Percentiles rank a stretch among this genome's conserved stretches.
Conservation (phyloP, 2,888 invertebrate genomes). For the Pollenia angustigena region DNA sequence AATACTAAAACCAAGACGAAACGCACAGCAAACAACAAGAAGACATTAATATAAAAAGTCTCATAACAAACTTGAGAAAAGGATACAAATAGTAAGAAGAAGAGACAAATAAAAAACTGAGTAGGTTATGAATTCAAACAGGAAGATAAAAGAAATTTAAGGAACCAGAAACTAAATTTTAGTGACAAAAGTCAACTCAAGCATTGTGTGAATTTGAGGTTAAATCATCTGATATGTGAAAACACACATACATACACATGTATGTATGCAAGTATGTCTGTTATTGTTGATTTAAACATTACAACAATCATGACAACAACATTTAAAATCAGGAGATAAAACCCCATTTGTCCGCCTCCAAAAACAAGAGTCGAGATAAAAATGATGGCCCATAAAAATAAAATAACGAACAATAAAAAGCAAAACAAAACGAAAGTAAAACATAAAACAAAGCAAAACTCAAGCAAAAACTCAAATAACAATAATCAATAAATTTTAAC, state of each 20-base stretch:
- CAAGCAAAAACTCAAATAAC: slow-evolving; percentile 33
- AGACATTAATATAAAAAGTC: slow-evolving; percentile 12
- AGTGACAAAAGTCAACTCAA: slow-evolving; percentile 77
- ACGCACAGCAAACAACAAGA: slow-evolving; percentile 17
- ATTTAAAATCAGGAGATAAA: slow-evolving; percentile 16
- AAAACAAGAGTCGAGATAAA: slow-evolving; percentile 24
- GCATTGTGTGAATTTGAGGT: slow-evolving; percentile 73
- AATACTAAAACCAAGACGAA: slow-evolving; percentile 39
- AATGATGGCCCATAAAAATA: slow-evolving; percentile 67
- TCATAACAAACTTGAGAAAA: background rate
- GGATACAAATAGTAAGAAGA: slow-evolving; percentile 8
- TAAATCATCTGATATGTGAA: slow-evolving; percentile 76
- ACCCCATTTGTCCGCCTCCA: no score
- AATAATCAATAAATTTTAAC: slow-evolving; percentile 65
- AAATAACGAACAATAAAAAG: slow-evolving; percentile 46
- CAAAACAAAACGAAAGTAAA: slow-evolving; percentile 14
- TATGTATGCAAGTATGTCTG: background rate
- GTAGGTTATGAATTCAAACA: slow-evolving; percentile 4
- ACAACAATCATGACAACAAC: slow-evolving; percentile 22
- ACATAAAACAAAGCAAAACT: slow-evolving; percentile 38
- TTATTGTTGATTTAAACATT: background rate
- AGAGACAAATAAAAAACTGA: background rate
- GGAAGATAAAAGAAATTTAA: slow-evolving; percentile 2
- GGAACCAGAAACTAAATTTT: slow-evolving; percentile 30
- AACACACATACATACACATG: slow-evolving; percentile 50